Conservation (phyloP, 1,140 invertebrate genomes). For the Acyrthosiphon pisum region DNA sequence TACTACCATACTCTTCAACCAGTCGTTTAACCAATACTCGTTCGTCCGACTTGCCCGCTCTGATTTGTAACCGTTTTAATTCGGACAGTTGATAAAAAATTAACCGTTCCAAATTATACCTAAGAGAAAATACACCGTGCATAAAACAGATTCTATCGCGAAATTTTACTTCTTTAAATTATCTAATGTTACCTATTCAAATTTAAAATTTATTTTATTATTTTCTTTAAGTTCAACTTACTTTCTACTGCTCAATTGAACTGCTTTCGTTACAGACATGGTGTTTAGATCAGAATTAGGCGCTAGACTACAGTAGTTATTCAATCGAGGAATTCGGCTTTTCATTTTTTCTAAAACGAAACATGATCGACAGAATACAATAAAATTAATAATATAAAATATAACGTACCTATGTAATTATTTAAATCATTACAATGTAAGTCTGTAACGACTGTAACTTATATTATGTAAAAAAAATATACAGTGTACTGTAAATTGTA, state of each 20-base stretch:
- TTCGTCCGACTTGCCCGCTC: constrained; percentile 87
- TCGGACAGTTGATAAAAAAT: constrained; percentile 94
- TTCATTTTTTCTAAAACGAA: constrained; percentile 47
- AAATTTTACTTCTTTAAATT: not conserved
- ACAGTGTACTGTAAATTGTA: not conserved
- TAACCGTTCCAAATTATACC: constrained; percentile 89
- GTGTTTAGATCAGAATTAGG: constrained; percentile 59
- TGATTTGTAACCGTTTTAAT: constrained; percentile 89
- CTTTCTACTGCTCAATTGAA: constrained; percentile 65
- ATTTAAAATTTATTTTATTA: not conserved
- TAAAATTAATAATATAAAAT: not conserved
- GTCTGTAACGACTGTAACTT: too few relatives aligned
- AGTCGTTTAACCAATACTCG: constrained; percentile 86
- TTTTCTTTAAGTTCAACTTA: constrained; percentile 60
- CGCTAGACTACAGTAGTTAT: constrained; percentile 41
- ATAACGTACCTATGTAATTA: not conserved
- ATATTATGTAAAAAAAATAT: not conserved
- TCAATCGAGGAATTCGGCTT: constrained; percentile 52
- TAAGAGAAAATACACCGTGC: constrained; percentile 58
- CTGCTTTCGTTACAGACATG: constrained; percentile 65
- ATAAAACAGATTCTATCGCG: not conserved
- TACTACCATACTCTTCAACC: constrained; percentile 80
- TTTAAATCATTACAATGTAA: not conserved
- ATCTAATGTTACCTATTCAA: not conserved
- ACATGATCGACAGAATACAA: not conserved